phyloP scores from a whole-genome alignment of 2,113 vertebrate species.

The Cathartes aura region DNA sequence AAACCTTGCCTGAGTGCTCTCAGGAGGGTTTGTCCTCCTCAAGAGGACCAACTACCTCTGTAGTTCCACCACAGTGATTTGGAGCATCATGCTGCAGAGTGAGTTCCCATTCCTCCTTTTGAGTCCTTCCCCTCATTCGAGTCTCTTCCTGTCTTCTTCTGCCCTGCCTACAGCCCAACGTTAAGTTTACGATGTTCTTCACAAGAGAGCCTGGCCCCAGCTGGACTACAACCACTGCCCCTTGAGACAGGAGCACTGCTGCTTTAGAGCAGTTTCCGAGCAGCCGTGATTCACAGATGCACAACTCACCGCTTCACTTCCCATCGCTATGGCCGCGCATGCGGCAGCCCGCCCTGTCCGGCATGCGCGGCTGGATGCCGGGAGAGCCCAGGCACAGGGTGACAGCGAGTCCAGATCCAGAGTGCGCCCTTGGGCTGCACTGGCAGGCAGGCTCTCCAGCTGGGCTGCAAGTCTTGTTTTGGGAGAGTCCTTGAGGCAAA shows the following conservation, averaged over 20 bases:
- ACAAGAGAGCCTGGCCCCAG: background rate
- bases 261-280: background rate
- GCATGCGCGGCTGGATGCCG: accelerated
- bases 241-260: background rate
- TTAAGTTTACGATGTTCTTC: accelerated
- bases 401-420: background rate
- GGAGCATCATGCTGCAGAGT: background rate
- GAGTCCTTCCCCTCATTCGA: accelerated
- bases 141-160: background rate
- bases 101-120: background rate
- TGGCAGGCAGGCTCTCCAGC: background rate
- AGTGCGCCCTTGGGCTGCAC: accelerated
- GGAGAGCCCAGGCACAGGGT: background rate
- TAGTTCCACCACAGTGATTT: background rate
- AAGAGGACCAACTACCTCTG: background rate
- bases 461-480: accelerated
- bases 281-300: background rate
- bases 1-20: background rate
- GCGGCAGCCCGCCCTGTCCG: background rate
- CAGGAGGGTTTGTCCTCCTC: background rate
- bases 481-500: background rate
- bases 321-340: accelerated
- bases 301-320: background rate
- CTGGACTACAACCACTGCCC: background rate
- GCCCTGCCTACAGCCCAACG: background rate